phyloP scores from a whole-genome alignment of 2,888 invertebrate species.

The Synanthedon tipuliformis region DNA sequence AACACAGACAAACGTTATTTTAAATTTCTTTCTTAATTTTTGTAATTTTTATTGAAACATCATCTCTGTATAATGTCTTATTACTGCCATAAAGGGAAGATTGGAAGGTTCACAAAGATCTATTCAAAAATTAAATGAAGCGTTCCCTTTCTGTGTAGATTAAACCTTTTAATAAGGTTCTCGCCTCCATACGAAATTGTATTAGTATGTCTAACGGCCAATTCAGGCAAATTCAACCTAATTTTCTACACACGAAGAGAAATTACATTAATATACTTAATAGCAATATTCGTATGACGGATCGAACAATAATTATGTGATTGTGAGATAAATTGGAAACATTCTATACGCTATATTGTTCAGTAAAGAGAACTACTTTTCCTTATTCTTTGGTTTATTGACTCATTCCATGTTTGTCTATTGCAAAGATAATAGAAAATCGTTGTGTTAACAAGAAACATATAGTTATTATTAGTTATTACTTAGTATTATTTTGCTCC shows the following conservation, averaged over 20 bases:
- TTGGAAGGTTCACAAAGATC: conserved; percentile 25
- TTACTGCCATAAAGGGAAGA: conserved; percentile 11
- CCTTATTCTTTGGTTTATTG: not conserved
- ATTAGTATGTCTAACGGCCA: conserved; percentile 51
- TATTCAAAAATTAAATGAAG: conserved; percentile 42
- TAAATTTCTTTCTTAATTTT: no score
- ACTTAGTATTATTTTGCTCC: not conserved
- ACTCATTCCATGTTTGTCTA: not conserved
- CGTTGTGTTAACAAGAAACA: not conserved
- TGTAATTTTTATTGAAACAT: no score
- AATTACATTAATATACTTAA: conserved; percentile 54
- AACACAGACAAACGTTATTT: no score
- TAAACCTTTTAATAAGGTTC: conserved; percentile 49
- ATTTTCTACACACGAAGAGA: conserved; percentile 51
- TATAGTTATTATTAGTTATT: not conserved
- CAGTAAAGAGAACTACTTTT: not conserved
- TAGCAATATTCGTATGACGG: conserved; percentile 13
- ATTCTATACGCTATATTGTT: conserved; percentile 6
- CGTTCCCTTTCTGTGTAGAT: conserved; percentile 34
- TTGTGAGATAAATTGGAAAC: conserved; percentile 20
- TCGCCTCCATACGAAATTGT: conserved; percentile 43
- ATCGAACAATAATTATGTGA: conserved; percentile 9
- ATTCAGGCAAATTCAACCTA: conserved; percentile 46
- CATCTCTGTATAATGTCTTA: conserved; percentile 9
- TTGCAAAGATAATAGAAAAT: not conserved